phyloP scores from a whole-genome alignment of 1,140 invertebrate genomes.

The Leptonema lineaticorne region DNA sequence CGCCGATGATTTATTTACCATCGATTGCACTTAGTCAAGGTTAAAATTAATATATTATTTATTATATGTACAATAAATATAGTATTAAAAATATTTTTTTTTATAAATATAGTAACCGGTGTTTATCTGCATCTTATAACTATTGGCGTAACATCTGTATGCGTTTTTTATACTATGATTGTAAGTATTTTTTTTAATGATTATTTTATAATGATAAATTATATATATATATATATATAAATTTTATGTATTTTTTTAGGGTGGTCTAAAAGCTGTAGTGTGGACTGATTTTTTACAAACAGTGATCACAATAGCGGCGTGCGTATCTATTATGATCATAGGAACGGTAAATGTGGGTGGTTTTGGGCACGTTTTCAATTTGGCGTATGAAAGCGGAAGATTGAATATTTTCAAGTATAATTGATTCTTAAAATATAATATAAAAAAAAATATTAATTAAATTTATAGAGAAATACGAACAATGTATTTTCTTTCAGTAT shows the following conservation, averaged over 20 bases:
- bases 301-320: constrained; percentile 71
- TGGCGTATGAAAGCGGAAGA: constrained; percentile 56
- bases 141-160: constrained; percentile 69
- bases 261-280: constrained; percentile 83
- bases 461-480: neutral
- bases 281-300: constrained; percentile 86
- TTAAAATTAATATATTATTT: too few species aligned
- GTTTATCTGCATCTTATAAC: constrained; percentile 67
- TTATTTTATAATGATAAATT: neutral
- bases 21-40: constrained; percentile 12
- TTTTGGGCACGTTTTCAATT: constrained; percentile 61
- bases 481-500: constrained; percentile 50
- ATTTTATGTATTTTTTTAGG: constrained; percentile 58
- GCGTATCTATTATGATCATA: constrained; percentile 67
- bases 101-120: constrained; percentile 18
- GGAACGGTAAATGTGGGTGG: constrained; percentile 69
- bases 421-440: constrained; percentile 49
- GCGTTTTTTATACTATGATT: constrained; percentile 74
- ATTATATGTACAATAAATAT: too few species aligned
- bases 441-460: neutral
- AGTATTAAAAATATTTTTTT: too few species aligned
- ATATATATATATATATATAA: neutral
- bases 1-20: constrained; percentile 11
- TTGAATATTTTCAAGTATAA: constrained; percentile 51
- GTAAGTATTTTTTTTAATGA: constrained; percentile 55